Evolutionary conservation across 1,140 invertebrate genomes (phyloP), one percentile per base, ranked within the genome.

Genomic region (Drosophila ohnishii): DNA sequence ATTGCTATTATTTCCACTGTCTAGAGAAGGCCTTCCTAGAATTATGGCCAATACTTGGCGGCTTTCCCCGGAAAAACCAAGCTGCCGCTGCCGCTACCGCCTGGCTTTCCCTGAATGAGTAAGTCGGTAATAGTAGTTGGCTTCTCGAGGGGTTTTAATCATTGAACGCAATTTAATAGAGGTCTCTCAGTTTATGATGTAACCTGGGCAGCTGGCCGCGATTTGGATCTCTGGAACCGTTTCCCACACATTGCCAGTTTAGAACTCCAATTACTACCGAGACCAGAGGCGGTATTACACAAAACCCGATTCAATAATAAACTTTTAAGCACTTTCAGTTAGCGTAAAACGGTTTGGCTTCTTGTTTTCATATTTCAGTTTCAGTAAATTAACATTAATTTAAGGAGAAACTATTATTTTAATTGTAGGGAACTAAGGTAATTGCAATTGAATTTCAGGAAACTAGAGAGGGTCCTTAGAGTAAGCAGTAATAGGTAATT

Each of bases 1-100:
- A 87, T 85, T 85, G 78, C 83, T 78, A 87, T 75, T 82, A 87
- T 78, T 87, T 85, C 51, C 59, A 66, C 28, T 42, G 34, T 57
- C 42, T 57, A 48, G 32, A 39, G 53, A 7, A 51, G 65, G 63
- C 47, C 62, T 85, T 85, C 83, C 44, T 42, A 55, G 82, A 85
- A 85, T 60, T 86, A 72, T 72, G 67, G 58, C 62, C 51, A 16
- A 57, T 77, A 72, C 47, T 80, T 42, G 62, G 55, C 35, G 45
- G 63, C 61, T 78, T 87, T 85, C 65, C 51, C 59, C 48, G 51
- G 58, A 82, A 75, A 32, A 42, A 28, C 35, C 6, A 2, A 11
- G 28, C 60, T 40, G 6, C n/a, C 14, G 8, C 45, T 16, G 53
- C 19, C 8, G 25, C 53, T 61, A 45, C 57, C 56, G 48, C 57